Evolutionary conservation across 2,113 vertebrate genomes (phyloP), one percentile per base, ranked within the genome.

Genomic region (Spilogale gracilis): DNA sequence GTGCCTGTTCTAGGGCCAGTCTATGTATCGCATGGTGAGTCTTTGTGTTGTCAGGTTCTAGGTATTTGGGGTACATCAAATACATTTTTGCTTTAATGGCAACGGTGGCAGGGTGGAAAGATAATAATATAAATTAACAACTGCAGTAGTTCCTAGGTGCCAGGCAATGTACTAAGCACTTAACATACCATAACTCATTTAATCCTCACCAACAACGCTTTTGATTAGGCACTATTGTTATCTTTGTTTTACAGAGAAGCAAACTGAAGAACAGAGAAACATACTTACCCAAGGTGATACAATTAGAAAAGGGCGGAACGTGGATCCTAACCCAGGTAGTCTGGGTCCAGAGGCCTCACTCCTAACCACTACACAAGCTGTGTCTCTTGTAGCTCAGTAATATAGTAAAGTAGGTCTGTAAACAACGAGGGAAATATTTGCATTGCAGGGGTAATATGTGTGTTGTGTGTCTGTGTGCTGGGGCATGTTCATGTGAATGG

Each of bases 261-360:
- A 89, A 96, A 90, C 60, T 86, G 65, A 97, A 97, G 43, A 95
- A 97, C 18, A 97, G 82, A 96, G 56, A 96, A 92, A 93, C 58
- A 89, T 96, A 97, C 91, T 97, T 98, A 97, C 96, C 96, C 48
- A 6, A 84, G 58, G 79, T 81, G 45, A 97, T 52, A 94, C 18
- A n/a, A 20, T 96, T 89, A 97, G 45, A 74, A 97, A 97, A 3
- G 20, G 50, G 54, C 52, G 21, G 43, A 61, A 81, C 67, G 27
- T 92, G 52, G 12, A 95, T 88, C 91, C 61, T 43, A 96, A 89
- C 32, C 67, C 82, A 91, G 82, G 60, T 30, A 45, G 54, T 50
- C 80, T 89, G 74, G 52, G 73, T 96, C 56, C 74, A 96, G 48
- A 95, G n/a, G 73, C 79, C 79, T 89, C 87, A 43, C 65, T 92